A percentile compares a stretch with the other conserved stretches of the same genome.
Evolutionary conservation across 1,140 invertebrate species (phyloP).

Genomic region (Alviniconcha marisindica): DNA sequence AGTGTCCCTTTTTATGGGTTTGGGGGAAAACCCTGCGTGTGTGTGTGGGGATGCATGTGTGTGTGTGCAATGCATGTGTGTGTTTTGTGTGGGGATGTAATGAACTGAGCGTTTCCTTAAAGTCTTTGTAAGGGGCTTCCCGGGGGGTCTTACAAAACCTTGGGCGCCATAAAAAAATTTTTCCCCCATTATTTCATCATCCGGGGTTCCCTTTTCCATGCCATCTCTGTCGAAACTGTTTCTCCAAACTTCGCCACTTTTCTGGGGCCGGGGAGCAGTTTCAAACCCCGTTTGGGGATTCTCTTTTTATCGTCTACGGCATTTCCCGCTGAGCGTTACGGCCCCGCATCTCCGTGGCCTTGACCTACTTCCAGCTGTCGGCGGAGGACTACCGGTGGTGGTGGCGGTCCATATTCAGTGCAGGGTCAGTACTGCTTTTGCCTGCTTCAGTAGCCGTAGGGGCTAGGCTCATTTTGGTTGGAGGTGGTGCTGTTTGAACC

Average conservation of each 20-base stretch:
- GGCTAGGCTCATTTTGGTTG: no score
- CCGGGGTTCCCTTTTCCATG: constrained; percentile 74
- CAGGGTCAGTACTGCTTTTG: no score
- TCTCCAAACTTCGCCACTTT: constrained; percentile 80
- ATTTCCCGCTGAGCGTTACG: constrained; percentile 78
- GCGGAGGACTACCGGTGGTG: constrained; percentile 80
- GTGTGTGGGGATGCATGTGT: not conserved
- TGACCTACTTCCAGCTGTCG: constrained; percentile 79
- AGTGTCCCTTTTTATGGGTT: no score
- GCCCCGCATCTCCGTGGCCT: constrained; percentile 78
- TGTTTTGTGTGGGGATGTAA: no score
- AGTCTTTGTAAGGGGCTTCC: no score
- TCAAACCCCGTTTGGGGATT: constrained; percentile 78
- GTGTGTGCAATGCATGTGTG: not conserved
- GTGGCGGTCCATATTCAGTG: constrained; percentile 78
- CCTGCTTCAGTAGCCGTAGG: no score
- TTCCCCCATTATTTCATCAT: no score
- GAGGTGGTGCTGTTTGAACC: no score
- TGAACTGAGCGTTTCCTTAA: no score
- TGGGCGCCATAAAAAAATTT: no score
- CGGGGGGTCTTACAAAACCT: no score
- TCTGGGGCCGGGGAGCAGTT: constrained; percentile 79
- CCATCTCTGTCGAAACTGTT: constrained; percentile 80
- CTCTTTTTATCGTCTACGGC: constrained; percentile 78
- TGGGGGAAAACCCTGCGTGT: no score